Base-by-base conservation (phyloP, 2,888 invertebrate species). In the Fissipunctia ypsillon region DNA sequence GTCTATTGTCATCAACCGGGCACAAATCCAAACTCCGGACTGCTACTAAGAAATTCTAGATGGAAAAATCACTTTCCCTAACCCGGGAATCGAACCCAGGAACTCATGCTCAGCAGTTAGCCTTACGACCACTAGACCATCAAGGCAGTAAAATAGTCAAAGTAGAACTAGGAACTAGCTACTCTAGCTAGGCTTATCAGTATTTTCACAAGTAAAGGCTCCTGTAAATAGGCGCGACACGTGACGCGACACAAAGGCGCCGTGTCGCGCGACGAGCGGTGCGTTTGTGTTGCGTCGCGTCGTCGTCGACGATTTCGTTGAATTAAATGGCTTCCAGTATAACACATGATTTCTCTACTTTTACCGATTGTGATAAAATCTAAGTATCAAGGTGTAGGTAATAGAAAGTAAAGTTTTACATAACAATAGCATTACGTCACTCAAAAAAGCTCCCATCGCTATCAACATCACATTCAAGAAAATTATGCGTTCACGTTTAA, bases 401-500 rank as follows among this genome's bases (percentile, higher is more conserved):
- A n/a, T 45, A 60, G 38, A 70, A 73, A 60, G 38, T 61, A 16
- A 16, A 19, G 22, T 31, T 57, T 56, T 48, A 56, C n/a, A 22
- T 48, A 73, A 63, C 52, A 63, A 63, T 41, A 48, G 22, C 16
- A 63, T 72, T 63, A 38, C 73, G 48, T 61, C 52, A 60, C 43
- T 52, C 38, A 72, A 60, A 72, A 73, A 72, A 28, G 12, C 50
- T 70, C 35, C 9, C 61, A 63, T 72, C 31, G 38, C 54, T 61
- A 63, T 61, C 48, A 56, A 72, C 54, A 73, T 73, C 72, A 61
- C 45, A 72, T 45, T 71, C n/a, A 56, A 61, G 71, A 70, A 73
- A 73, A 71, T 54, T 54, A 73, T 73, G 45, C 52, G 22, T 61
- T 61, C 12, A 54, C 3, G 41, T 48, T 48, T 73, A 73, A 7